Evolutionary conservation across 1,140 invertebrate species (phyloP).

Genomic region (Tyrophagus putrescentiae): DNA sequence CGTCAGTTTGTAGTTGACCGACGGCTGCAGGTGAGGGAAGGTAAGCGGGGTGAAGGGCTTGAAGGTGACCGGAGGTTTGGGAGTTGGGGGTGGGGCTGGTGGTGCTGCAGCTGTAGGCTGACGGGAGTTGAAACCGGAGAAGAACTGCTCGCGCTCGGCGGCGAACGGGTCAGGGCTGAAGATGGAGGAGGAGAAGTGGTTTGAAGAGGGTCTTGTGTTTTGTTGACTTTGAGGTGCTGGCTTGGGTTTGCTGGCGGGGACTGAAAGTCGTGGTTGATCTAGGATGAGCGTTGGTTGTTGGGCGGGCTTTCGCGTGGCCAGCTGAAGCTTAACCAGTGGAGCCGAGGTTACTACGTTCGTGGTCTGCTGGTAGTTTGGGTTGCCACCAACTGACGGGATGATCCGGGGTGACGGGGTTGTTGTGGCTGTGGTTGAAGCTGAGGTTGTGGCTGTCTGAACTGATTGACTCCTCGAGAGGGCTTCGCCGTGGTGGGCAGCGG

Average conservation of each 20-base stretch:
- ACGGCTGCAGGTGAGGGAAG: background rate
- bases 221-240: background rate
- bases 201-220: background rate
- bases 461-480: background rate
- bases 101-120: background rate
- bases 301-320: too few relatives aligned
- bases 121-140: background rate
- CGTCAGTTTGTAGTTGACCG: conserved; percentile 11
- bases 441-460: background rate
- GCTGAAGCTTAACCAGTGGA: too few relatives aligned
- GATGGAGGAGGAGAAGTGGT: background rate
- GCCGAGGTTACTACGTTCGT: too few relatives aligned
- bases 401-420: too few relatives aligned
- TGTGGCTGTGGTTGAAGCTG: background rate
- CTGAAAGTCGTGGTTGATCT: background rate
- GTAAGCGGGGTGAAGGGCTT: background rate
- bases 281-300: too few relatives aligned
- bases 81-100: background rate
- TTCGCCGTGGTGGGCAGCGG: background rate
- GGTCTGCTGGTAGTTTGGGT: background rate
- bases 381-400: too few relatives aligned
- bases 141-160: conserved; percentile 9
- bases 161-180: background rate
- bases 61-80: background rate
- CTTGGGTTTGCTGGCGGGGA: background rate